Evolutionary conservation across 92 coral and sea anemone species (phyloP), one percentile per base, ranked within the genome.

Genomic region (Paramuricea clavata): DNA sequence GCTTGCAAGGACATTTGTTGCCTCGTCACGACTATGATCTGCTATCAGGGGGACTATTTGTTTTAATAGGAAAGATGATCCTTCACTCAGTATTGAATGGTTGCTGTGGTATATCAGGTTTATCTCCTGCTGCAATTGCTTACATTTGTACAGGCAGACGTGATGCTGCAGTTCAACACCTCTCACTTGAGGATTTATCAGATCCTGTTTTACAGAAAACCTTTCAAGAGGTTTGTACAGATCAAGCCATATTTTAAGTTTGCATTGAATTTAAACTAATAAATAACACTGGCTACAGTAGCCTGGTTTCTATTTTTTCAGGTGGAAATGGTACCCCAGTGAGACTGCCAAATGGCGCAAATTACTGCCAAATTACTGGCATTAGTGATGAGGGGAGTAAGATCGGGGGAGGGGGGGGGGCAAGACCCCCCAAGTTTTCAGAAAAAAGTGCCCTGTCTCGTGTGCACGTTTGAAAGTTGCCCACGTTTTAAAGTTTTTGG

Each of bases 11-110:
- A 13, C 88, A 83, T 77, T 72, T 89, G 28, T 54, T 67, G 23
- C 92, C 92, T 36, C 49, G 70, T 19, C 60, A 22, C 52, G 85
- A 83, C 42, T 89, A 83, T 71, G 85, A 89, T 83, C 78, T 89
- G 60, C 60, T 89, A 10, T 83, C 89, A 74, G 85, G 92, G 72
- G 69, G 85, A 39, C 27, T 89, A 10, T 89, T 83, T 68, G 22
- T 54, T 6, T 34, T 89, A 16, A 57, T 83, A 32, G 89, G 85
- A 15, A 89, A 83, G 74, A 89, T 89, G 89, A 68, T 83, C 49
- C 70, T 83, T 19, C 92, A 89, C 69, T 62, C 89, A 42, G 56
- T 89, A 30, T 2, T 88, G 10, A 30, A 88, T 75, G 69, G 84
- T 42, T 88, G 91, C 84, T 36, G 70, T 41, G 88, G 91, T 30